Evolutionary conservation across 2,888 invertebrate genomes (phyloP).

Genomic region (Hesperia comma): DNA sequence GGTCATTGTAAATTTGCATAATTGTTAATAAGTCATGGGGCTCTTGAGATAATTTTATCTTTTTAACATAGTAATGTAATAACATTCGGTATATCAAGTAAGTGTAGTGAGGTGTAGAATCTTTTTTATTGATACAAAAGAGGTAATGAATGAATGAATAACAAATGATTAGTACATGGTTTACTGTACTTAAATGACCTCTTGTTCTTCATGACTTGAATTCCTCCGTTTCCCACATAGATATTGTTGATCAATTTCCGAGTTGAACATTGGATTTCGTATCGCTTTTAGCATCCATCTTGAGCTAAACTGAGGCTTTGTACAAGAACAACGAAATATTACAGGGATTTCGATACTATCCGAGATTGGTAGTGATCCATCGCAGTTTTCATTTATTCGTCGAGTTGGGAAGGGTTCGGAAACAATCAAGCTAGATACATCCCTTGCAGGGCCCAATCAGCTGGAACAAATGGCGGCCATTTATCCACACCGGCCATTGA

Average conservation of each 20-base stretch:
- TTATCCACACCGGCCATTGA: slow-evolving; percentile 47
- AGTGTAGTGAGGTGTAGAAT: too few relatives aligned
- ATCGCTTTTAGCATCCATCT: slow-evolving; percentile 27
- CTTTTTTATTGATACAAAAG: too few relatives aligned
- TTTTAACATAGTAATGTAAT: too few relatives aligned
- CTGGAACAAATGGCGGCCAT: slow-evolving; percentile 72
- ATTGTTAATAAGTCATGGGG: too few relatives aligned
- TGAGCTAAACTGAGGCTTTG: slow-evolving; percentile 28
- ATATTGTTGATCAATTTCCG: slow-evolving; percentile 18
- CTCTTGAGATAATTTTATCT: too few relatives aligned
- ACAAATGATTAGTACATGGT: too few relatives aligned
- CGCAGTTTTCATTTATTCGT: slow-evolving; percentile 67
- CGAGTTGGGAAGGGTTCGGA: slow-evolving; percentile 68
- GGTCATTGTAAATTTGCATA: not conserved
- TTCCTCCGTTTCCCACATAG: not conserved
- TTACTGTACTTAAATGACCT: too few relatives aligned
- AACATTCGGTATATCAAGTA: too few relatives aligned
- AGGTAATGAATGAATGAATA: too few relatives aligned
- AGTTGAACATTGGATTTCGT: slow-evolving; percentile 21
- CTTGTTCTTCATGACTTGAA: too few relatives aligned
- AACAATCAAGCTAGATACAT: slow-evolving; percentile 77
- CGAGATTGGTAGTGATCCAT: slow-evolving; percentile 63
- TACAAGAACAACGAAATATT: slow-evolving; percentile 43
- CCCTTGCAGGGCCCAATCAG: slow-evolving; percentile 75
- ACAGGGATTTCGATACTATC: slow-evolving; percentile 43